Percentiles rank a stretch among this genome's conserved stretches.
phyloP scores from a whole-genome alignment of 2,888 invertebrate species.

The Drosophila diplacantha region DNA sequence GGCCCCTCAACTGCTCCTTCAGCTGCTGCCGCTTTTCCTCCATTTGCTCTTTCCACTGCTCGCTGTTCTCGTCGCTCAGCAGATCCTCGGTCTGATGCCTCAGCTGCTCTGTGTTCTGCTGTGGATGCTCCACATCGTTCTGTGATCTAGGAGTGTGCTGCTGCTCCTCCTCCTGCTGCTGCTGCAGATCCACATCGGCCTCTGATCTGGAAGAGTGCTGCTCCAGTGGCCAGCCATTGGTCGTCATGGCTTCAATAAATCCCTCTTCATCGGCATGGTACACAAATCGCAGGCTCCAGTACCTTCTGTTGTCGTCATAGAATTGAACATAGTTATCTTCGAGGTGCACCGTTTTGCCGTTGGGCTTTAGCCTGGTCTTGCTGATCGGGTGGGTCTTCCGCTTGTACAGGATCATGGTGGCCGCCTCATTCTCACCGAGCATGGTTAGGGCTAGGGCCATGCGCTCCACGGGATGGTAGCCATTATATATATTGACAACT shows the following conservation, averaged over 20 bases:
- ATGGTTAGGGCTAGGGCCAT: conserved; percentile 78
- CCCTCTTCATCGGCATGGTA: conserved; percentile 39
- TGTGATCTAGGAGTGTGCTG: no score
- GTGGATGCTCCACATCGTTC: background rate
- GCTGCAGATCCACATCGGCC: background rate
- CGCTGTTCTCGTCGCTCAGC: background rate
- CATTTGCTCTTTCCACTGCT: no score
- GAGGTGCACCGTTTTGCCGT: conserved; percentile 36
- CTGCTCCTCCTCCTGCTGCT: background rate
- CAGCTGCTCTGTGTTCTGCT: background rate
- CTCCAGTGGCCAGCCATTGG: conserved; percentile 24
- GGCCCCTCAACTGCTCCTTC: background rate
- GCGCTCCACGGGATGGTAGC: conserved; percentile 68
- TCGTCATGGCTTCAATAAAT: conserved; percentile 22
- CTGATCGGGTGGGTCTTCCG: conserved; percentile 55
- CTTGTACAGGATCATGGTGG: conserved; percentile 66
- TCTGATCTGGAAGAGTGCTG: background rate
- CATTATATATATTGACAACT: conserved; percentile 39
- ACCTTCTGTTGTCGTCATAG: conserved; percentile 79
- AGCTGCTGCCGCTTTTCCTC: background rate
- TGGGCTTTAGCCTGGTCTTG: conserved; percentile 35
- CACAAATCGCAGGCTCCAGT: conserved; percentile 81
- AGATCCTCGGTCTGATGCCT: no score
- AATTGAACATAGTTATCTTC: conserved; percentile 67
- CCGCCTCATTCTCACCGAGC: conserved; percentile 32